phyloP scores from a whole-genome alignment of 2,888 invertebrate genomes.

The Caenorhabditis virilis region DNA sequence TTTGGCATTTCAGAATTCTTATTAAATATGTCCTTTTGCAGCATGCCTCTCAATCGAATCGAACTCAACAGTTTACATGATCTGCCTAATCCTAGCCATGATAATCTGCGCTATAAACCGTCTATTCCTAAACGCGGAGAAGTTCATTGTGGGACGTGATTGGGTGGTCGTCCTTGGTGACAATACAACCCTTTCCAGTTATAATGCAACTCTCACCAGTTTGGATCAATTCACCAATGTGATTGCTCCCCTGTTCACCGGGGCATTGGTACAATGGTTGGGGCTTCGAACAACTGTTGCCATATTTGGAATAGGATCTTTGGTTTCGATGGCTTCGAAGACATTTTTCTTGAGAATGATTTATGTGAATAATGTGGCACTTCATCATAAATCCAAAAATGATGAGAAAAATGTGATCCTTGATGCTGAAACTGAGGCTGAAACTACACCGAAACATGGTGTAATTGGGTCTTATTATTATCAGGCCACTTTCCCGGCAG shows the following conservation, averaged over 20 bases:
- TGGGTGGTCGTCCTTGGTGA: constrained; percentile 62
- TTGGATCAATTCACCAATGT: constrained; percentile 61
- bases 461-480: constrained; percentile 37
- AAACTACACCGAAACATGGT: constrained; percentile 1
- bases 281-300: constrained; percentile 25
- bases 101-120: constrained; percentile 48
- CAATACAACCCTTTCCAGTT: constrained; percentile 40
- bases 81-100: constrained; percentile 47
- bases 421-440: background rate
- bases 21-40: no score
- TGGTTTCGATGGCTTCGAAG: constrained; percentile 42
- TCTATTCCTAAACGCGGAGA: constrained; percentile 56
- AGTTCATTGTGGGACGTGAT: constrained; percentile 57
- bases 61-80: constrained; percentile 14
- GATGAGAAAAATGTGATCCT: no score
- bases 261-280: no score
- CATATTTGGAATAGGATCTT: constrained; percentile 37
- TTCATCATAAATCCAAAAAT: no score
- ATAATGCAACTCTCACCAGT: constrained; percentile 57
- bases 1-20: no score
- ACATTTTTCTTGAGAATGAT: constrained; percentile 33
- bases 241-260: constrained; percentile 57
- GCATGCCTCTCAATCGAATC: constrained; percentile 27
- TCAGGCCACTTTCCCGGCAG: constrained; percentile 55
- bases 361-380: constrained; percentile 20